phyloP scores from a whole-genome alignment of 2,113 vertebrate genomes.

The Dipodomys stephensi region DNA sequence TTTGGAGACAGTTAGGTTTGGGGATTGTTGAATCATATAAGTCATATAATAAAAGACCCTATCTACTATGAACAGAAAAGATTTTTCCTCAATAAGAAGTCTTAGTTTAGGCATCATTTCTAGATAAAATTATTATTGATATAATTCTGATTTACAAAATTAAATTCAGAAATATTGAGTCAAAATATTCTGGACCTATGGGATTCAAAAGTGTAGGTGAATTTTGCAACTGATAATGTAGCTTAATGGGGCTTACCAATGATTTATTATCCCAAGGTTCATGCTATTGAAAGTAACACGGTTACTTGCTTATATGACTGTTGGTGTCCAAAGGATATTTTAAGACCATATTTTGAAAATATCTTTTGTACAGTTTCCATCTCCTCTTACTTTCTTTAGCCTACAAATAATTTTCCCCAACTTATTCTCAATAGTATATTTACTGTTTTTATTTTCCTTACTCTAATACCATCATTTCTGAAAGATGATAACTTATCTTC shows the following conservation, averaged over 20 bases:
- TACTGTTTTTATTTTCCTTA: slow-evolving; percentile 39
- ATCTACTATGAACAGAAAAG: not conserved
- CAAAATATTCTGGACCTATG: slow-evolving; percentile 33
- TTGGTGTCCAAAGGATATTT: slow-evolving; percentile 11
- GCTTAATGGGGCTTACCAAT: slow-evolving; percentile 18
- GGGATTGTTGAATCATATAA: slow-evolving; percentile 41
- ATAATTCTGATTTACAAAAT: slow-evolving; percentile 32
- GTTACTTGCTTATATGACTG: not conserved
- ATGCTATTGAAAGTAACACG: not conserved
- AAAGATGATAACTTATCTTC: not conserved
- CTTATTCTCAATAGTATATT: slow-evolving; percentile 10
- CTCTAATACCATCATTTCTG: not conserved
- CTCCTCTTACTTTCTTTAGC: not conserved
- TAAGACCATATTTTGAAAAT: not conserved
- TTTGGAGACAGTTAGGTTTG: slow-evolving; percentile 38
- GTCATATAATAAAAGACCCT: slow-evolving; percentile 29
- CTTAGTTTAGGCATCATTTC: not conserved
- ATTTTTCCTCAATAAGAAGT: slow-evolving; percentile 7
- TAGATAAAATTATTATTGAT: slow-evolving; percentile 35
- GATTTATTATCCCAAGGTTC: not conserved
- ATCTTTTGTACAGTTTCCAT: not conserved
- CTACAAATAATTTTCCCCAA: slow-evolving; percentile 22
- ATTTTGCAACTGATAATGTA: not conserved
- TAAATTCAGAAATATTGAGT: not conserved
- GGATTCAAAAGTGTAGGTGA: slow-evolving; percentile 24